Evolutionary conservation across 2,113 vertebrate species (phyloP).

Genomic region (Solenodon paradoxus): DNA sequence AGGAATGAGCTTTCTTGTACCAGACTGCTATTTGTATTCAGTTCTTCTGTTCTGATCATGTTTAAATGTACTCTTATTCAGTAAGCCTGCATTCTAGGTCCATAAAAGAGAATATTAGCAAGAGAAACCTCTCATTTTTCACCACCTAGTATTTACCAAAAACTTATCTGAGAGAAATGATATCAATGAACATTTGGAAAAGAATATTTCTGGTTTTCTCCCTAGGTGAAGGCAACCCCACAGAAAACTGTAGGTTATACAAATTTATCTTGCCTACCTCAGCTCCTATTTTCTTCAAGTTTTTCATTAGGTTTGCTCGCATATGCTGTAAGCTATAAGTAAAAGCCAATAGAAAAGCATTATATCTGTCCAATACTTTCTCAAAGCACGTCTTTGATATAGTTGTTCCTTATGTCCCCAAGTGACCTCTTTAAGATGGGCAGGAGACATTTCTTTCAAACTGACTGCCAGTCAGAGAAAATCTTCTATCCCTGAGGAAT

Average conservation of each 20-base stretch:
- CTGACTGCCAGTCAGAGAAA: not conserved
- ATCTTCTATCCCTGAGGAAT: not conserved
- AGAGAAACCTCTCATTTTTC: not conserved
- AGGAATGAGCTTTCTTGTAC: not conserved
- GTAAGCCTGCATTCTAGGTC: not conserved
- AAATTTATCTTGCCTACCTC: not conserved
- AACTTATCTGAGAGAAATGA: not conserved
- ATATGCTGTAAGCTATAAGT: not conserved
- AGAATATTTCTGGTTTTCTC: not conserved
- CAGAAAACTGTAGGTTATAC: not conserved
- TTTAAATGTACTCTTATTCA: not conserved
- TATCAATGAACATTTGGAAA: not conserved
- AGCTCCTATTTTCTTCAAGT: not conserved
- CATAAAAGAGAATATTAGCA: not conserved
- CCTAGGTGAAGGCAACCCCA: not conserved
- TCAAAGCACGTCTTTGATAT: not conserved
- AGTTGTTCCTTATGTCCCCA: not conserved
- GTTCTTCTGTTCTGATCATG: not conserved
- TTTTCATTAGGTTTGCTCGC: not conserved
- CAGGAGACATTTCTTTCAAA: constrained; percentile 14
- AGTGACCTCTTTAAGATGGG: not conserved
- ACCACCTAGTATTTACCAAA: not conserved
- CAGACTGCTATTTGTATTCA: not conserved
- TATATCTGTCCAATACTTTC: not conserved
- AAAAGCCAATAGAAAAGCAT: not conserved